Base-by-base conservation (phyloP, 1,140 invertebrate genomes). In the Macrobrachium nipponense region DNA sequence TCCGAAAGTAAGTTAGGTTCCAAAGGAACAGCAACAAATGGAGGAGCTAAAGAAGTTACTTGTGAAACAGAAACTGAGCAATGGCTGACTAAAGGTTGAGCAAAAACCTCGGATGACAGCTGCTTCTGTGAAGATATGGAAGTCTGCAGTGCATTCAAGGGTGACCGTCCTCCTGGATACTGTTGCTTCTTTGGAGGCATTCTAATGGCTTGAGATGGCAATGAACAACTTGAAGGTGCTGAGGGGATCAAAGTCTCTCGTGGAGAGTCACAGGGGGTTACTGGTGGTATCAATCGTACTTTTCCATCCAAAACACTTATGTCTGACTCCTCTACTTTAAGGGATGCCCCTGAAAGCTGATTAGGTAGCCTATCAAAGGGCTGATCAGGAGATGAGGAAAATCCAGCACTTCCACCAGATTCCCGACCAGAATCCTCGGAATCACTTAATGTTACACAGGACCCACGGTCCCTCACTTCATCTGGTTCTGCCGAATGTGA, bases 161-260 rank as follows among this genome's bases (percentile, higher is more conserved):
- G 77, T 17, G 84, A 80, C 11, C 84, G 77, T 8, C 77, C 80
- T 10, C 84, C 84, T 15, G 77, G 84, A 20, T 86, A 86, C 58
- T 86, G 84, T 51, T 86, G 84, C 68, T 86, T 86, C 68, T 86
- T 86, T 20, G 84, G 84, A 10, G 84, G 84, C 84, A 86, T 86
- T 61, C 84, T 70, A 60, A 86, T 79, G 59, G 66, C 18, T 36
- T 62, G 84, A 18, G 59, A 58, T n/a, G 84, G 36, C 15, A 78
- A 59, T 5, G 77, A 78, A 5, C 23, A 17, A 18, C 73, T 78
- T 12, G 43, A 36, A 36, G 76, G 23, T 12, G 61, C 5, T 2
- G 58, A 10, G 2, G 82, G 68, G 11, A 15, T 27, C 51, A 68
- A n/a, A 23, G 70, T 62, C 60, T 83, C 81, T 20, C 60, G 20